Percentiles rank a stretch among this genome's conserved stretches.
phyloP scores from a whole-genome alignment of 2,888 invertebrate species.

The Cheilosia impressa region DNA sequence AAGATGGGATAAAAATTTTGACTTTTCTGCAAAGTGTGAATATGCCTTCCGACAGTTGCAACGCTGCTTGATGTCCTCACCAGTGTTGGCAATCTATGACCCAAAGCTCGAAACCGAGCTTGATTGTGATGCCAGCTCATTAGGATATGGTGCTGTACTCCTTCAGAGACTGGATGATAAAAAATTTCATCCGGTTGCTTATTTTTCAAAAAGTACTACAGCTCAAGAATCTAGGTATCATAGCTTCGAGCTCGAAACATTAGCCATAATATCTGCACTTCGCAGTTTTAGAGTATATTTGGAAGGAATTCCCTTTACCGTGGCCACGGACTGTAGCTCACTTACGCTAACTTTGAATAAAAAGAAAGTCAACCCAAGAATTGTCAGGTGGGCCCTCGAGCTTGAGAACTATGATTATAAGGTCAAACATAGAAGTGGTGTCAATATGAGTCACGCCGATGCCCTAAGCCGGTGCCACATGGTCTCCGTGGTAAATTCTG shows the following conservation, averaged over 20 bases:
- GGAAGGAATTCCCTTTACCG: constrained; percentile 75
- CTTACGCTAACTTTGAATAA: constrained; percentile 77
- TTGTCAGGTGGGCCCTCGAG: constrained; percentile 76
- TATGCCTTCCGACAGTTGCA: not conserved
- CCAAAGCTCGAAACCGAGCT: constrained; percentile 76
- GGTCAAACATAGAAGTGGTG: too few species aligned
- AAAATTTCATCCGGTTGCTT: constrained; percentile 76
- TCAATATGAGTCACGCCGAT: constrained; percentile 23
- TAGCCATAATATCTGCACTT: not conserved
- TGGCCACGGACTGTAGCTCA: constrained; percentile 78
- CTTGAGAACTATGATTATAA: too few species aligned
- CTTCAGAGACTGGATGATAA: constrained; percentile 75
- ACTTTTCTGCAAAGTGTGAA: constrained; percentile 1
- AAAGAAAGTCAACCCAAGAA: constrained; percentile 54
- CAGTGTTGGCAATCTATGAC: constrained; percentile 77
- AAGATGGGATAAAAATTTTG: constrained; percentile 20
- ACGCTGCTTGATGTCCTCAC: constrained; percentile 9
- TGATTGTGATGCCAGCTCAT: constrained; percentile 78
- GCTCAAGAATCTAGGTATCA: constrained; percentile 77
- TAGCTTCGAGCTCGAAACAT: constrained; percentile 43
- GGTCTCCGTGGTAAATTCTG: too few species aligned
- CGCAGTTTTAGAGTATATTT: constrained; percentile 70
- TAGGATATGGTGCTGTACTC: constrained; percentile 77
- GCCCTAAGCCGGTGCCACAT: not conserved
- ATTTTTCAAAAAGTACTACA: constrained; percentile 77